Percentiles rank a stretch among this genome's conserved stretches.
phyloP scores from a whole-genome alignment of 1,140 invertebrate species.

The Ceratitis capitata region DNA sequence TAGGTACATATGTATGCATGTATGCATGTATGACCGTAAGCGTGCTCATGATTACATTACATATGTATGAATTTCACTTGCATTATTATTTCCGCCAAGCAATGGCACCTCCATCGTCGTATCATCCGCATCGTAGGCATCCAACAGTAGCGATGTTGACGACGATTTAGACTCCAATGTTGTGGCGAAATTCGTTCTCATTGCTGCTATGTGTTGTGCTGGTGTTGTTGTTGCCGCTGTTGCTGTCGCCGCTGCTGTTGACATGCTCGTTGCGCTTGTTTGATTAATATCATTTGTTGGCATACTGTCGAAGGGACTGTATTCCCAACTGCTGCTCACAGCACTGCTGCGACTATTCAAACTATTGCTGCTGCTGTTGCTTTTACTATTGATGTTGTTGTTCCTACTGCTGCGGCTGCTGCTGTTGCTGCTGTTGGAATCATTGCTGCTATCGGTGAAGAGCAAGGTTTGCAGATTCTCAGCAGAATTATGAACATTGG shows the following conservation, averaged over 20 bases:
- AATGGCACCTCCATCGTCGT: conserved; percentile 59
- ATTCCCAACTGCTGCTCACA: not conserved
- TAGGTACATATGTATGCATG: not conserved
- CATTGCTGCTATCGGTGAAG: conserved; percentile 11
- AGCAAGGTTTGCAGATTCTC: not conserved
- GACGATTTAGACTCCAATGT: no score
- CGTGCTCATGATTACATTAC: not conserved
- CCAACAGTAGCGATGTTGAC: not conserved
- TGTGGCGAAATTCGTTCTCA: no score
- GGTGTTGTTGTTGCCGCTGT: conserved; percentile 26
- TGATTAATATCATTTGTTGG: not conserved
- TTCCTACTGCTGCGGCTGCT: not conserved
- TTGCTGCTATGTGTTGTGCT: not conserved
- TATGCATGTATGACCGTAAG: not conserved
- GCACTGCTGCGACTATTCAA: not conserved
- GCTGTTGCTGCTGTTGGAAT: not conserved
- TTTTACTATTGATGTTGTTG: not conserved
- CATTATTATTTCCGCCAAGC: conserved; percentile 40
- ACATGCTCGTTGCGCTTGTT: conserved; percentile 3
- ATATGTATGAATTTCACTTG: conserved; percentile 35
- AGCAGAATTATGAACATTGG: not conserved
- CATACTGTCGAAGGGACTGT: not conserved
- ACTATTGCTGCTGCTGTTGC: not conserved
- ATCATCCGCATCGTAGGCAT: conserved; percentile 48
- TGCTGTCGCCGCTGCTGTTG: conserved; percentile 26